phyloP scores from a whole-genome alignment of 2,797 vertebrate species.

The Lophura swinhoii region DNA sequence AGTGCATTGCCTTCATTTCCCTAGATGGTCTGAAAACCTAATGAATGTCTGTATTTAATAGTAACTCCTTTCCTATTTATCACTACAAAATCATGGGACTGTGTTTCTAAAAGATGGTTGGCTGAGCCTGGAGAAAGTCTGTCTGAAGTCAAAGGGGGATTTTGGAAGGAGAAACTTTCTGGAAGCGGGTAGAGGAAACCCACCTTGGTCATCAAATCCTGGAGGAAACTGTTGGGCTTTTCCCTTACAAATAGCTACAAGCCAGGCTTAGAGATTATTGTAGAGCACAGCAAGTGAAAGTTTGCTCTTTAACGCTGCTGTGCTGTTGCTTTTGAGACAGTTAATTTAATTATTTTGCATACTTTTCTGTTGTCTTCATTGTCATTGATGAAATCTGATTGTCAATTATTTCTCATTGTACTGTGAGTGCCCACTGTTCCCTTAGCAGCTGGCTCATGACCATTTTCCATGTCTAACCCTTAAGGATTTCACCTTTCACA shows the following conservation, averaged over 20 bases:
- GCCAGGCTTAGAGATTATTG: neutral
- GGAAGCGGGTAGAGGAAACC: neutral
- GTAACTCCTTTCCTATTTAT: conserved; percentile 53
- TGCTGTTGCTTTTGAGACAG: neutral
- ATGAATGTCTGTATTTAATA: conserved; percentile 8
- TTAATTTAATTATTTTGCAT: conserved; percentile 54
- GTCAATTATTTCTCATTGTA: neutral
- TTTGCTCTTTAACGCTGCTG: neutral
- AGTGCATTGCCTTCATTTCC: neutral
- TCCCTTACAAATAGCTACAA: neutral
- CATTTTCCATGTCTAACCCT: neutral
- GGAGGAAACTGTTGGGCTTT: neutral
- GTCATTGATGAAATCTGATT: conserved; percentile 16
- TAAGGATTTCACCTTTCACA: neutral
- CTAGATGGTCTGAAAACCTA: conserved; percentile 12
- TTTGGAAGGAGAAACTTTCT: conserved; percentile 1
- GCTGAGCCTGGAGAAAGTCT: neutral
- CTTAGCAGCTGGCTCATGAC: neutral
- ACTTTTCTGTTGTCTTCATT: conserved; percentile 9
- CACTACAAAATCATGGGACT: neutral
- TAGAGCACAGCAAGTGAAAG: neutral
- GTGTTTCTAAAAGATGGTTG: neutral
- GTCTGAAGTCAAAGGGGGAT: neutral
- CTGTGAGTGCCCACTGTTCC: neutral
- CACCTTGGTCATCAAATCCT: neutral